Percentiles rank a stretch among this genome's conserved stretches.
Conservation (phyloP, 1,140 invertebrate species). For the Bicyclus anynana region DNA sequence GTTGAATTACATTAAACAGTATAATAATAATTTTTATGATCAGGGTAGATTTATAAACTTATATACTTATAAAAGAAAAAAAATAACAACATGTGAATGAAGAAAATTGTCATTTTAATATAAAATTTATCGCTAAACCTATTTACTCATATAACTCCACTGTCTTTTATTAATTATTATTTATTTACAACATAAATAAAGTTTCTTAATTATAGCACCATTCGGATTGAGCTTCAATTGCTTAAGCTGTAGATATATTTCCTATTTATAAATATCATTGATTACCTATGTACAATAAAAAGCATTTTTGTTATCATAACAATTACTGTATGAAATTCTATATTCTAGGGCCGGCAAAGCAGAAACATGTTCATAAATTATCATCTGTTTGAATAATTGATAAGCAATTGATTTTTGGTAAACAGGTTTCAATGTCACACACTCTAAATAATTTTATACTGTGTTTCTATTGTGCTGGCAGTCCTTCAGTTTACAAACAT, state of each 20-base stretch:
- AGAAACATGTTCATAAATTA: too few species aligned
- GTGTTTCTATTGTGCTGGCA: too few species aligned
- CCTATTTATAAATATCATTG: background rate
- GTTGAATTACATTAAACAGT: too few species aligned
- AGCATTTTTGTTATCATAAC: background rate
- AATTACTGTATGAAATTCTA: too few species aligned
- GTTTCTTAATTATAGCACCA: slow-evolving; percentile 46
- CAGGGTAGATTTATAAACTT: too few species aligned
- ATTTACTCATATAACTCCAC: background rate
- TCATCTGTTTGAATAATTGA: too few species aligned
- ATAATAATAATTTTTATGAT: too few species aligned
- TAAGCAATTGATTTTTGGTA: background rate
- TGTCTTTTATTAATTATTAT: background rate
- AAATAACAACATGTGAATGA: background rate
- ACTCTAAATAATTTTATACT: background rate
- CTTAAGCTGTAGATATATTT: background rate
- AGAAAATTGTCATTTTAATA: background rate
- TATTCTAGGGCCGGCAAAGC: too few species aligned
- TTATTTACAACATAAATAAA: slow-evolving; percentile 15
- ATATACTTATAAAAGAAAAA: too few species aligned
- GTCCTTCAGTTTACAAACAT: too few species aligned
- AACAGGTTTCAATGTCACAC: too few species aligned
- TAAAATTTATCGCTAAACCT: background rate
- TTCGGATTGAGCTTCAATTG: slow-evolving; percentile 52
- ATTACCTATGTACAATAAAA: background rate